Base-by-base conservation (phyloP, 2,113 vertebrate species). In the Gobius niger region DNA sequence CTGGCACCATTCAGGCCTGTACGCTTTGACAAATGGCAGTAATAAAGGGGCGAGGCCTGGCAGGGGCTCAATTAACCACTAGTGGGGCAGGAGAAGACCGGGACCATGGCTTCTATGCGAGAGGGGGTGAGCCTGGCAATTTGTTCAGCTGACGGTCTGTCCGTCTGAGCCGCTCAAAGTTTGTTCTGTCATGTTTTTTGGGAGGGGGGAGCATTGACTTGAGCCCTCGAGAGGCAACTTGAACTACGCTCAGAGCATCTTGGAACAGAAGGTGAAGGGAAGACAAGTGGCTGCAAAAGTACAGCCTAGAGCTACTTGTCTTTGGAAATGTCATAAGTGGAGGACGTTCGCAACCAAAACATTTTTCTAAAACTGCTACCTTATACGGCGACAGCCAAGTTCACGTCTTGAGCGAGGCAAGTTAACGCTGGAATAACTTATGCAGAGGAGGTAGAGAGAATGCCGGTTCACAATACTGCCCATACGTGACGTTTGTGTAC, bases 401-500 rank as follows among this genome's bases (percentile, higher is more conserved):
- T 72, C 86, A 86, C 78, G 80, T 81, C 77, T 68, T 46, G 24
- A 34, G 24, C 24, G 24, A 34, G 24, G 79, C 80, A 85, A 68
- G 74, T 6, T 18, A 54, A 12, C 7, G 9, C 18, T 75, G 73
- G 87, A 78, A 85, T 57, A 70, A 65, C 52, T 79, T 85, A 86
- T 85, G 80, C 87, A 80, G 85, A 89, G 85, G 84, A 86, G 88
- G 86, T 87, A 88, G 84, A 81, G 84, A 91, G 85, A 88, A 79
- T 78, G 83, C 70, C 80, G 82, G 83, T 84, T 83, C 75, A 84
- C 82, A 83, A 85, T 81, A 80, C 76, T 73, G 82, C 82, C 88
- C 85, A 85, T 90, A 82, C 83, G 73, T 91, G 90, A 92, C 87
- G 89, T 91, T 91, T 92, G 90, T 92, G 90, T 91, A 91, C 91